A percentile compares a stretch with the other conserved stretches of the same genome.
Evolutionary conservation across 2,888 invertebrate genomes (phyloP).

Genomic region (Cryptus viduatorius): DNA sequence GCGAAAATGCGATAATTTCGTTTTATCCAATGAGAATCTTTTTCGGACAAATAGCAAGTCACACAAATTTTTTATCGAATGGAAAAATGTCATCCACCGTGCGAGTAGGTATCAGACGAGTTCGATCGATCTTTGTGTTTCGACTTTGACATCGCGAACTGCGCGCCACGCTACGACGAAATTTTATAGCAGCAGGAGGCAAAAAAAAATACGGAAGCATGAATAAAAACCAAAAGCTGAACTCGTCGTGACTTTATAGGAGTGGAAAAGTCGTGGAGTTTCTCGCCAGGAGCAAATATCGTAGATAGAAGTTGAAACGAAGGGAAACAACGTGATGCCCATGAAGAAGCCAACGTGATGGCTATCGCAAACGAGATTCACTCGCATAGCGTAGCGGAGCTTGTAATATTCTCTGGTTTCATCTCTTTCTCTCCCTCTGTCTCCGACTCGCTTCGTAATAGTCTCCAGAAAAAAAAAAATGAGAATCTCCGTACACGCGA

Average conservation of each 20-base stretch:
- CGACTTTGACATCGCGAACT: neutral
- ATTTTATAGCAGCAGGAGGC: constrained; percentile 47
- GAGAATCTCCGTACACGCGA: constrained; percentile 43
- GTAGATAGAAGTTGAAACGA: constrained; percentile 47
- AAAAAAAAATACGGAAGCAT: constrained; percentile 43
- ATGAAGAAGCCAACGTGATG: constrained; percentile 53
- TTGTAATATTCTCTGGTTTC: constrained; percentile 57
- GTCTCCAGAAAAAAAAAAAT: constrained; percentile 22
- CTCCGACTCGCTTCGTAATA: constrained; percentile 1
- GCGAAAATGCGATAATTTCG: neutral
- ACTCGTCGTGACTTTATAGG: constrained; percentile 40
- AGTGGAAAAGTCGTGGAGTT: constrained; percentile 46
- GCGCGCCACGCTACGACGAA: neutral
- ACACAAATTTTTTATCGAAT: neutral
- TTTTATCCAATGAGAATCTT: constrained; percentile 15
- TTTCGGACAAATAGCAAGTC: neutral
- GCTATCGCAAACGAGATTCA: constrained; percentile 59
- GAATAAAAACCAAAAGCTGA: constrained; percentile 64
- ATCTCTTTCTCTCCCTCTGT: constrained; percentile 10
- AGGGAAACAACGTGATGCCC: constrained; percentile 56
- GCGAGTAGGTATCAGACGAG: neutral
- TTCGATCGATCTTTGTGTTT: neutral
- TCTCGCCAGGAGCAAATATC: constrained; percentile 67
- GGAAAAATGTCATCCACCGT: neutral
- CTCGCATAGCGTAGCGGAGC: constrained; percentile 43